Conservation (phyloP, 2,113 vertebrate genomes). For the Edolisoma coerulescens region DNA sequence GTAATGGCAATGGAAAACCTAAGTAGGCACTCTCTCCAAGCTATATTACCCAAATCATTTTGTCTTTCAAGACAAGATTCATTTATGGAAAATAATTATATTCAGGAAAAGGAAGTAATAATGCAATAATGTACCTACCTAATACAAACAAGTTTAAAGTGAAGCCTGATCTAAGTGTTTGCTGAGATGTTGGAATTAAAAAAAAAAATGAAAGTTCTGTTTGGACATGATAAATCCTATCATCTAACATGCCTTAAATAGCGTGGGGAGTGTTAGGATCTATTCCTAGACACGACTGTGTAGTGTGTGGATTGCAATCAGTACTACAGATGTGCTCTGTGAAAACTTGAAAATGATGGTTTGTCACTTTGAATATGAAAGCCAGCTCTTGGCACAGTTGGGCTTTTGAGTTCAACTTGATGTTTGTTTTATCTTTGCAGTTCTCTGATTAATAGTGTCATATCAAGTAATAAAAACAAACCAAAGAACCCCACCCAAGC, state of each 20-base stretch:
- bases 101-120: constrained; percentile 42
- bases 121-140: not conserved
- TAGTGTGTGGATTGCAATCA: not conserved
- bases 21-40: not conserved
- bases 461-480: not conserved
- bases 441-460: not conserved
- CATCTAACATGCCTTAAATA: not conserved
- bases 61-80: constrained; percentile 1
- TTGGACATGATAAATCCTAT: not conserved
- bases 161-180: not conserved
- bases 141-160: constrained; percentile 25
- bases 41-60: constrained; percentile 21
- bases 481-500: not conserved
- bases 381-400: not conserved
- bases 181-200: not conserved
- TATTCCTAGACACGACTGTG: not conserved
- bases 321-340: not conserved
- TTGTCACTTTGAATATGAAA: not conserved
- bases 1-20: constrained; percentile 38
- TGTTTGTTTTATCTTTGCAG: not conserved
- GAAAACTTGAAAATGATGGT: not conserved
- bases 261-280: not conserved
- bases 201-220: not conserved
- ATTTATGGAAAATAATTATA: constrained; percentile 35
- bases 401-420: not conserved